Evolutionary conservation across 1,140 invertebrate genomes (phyloP), one percentile per base, ranked within the genome.

Genomic region (Oryctes rhinoceros): DNA sequence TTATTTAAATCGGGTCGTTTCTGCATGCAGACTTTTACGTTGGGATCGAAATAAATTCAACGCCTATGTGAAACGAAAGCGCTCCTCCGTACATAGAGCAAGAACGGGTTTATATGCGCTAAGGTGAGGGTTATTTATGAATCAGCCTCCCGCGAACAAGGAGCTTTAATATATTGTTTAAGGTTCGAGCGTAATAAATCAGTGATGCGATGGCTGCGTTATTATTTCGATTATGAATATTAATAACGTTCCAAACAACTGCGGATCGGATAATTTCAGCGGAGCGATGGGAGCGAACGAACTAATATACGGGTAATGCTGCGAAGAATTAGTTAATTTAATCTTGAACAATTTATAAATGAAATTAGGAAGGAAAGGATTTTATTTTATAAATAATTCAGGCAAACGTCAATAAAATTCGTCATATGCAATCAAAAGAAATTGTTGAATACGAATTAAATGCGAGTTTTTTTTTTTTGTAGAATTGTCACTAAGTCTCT

Each of bases 171-270:
- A 62, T 62, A 62, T 62, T 62, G 53, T 62, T 62, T 62, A 62
- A 62, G 53, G 20, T 62, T 62, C 20, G 15, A 20, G 53, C 20
- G 53, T 20, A 20, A 62, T 62, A 62, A 62, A 62, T 62, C 53
- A 62, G 39, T 20, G 53, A n/a, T n/a, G 53, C 15, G 53, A 62
- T 62, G 53, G 53, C 53, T 62, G 53, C 53, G 53, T 62, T 62
- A 62, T 62, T 62, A 62, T 62, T 62, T 62, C 53, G 53, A 62
- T 62, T 62, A 62, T 62, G 53, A 62, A 62, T 62, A 62, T 62
- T 62, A 62, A 62, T 20, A 20, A 62, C 53, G 53, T 62, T 62
- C 53, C 39, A 44, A 44, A 44, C 39, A 44, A 44, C 39, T 44
- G 39, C 39, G 39, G 39, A 44, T 44, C 9, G 39, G 39, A 62